Evolutionary conservation across 2,888 invertebrate genomes (phyloP).

Genomic region (Hemicrepidius hirtus): DNA sequence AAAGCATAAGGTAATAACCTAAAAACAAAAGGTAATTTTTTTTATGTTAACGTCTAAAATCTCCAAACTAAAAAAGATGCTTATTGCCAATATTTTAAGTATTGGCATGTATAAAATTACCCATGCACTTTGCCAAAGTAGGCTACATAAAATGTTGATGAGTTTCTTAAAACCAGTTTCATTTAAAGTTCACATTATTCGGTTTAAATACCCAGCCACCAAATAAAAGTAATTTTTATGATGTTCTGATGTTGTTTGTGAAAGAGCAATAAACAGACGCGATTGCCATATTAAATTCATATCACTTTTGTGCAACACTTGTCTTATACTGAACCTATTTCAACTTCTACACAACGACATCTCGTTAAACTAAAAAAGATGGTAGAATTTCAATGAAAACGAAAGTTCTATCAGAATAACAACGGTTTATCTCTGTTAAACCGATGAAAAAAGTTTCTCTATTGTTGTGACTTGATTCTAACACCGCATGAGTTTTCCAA

Average conservation of each 20-base stretch:
- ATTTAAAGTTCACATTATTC: conserved; percentile 10
- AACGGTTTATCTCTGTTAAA: neutral
- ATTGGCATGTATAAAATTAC: neutral
- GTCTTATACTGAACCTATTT: neutral
- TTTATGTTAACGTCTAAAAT: too few relatives aligned
- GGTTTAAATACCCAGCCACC: too few relatives aligned
- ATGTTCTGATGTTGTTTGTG: neutral
- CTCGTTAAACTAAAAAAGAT: conserved; percentile 2
- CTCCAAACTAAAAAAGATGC: neutral
- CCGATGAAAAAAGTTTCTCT: conserved; percentile 18
- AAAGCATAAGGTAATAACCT: too few relatives aligned
- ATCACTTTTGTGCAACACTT: neutral
- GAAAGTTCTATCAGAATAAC: neutral
- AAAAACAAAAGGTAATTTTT: too few relatives aligned
- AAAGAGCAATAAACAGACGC: conserved; percentile 1
- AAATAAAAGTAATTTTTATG: too few relatives aligned
- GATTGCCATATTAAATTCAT: neutral
- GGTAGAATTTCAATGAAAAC: neutral
- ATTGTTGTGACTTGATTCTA: conserved; percentile 15
- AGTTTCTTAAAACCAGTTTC: conserved; percentile 8
- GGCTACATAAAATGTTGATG: conserved; percentile 6
- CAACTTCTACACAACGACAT: neutral
- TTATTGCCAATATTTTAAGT: neutral
- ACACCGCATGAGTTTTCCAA: neutral
- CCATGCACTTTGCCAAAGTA: neutral